Evolutionary conservation across 2,113 vertebrate species (phyloP).

Genomic region (Cyprinodon brontotheroides): DNA sequence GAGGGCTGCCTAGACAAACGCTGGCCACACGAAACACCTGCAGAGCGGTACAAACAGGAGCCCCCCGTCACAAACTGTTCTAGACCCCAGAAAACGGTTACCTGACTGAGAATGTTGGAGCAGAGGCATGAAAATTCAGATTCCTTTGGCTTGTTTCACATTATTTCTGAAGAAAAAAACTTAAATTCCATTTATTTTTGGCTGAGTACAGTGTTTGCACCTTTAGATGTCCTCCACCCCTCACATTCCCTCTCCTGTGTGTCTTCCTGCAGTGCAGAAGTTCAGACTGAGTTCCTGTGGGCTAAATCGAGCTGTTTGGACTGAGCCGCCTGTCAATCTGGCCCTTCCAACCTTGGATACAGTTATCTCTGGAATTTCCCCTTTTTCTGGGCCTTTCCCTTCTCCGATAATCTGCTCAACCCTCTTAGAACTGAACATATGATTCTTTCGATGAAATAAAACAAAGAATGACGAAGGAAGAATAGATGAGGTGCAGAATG

Average conservation of each 20-base stretch:
- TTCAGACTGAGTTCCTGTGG: slow-evolving; percentile 63
- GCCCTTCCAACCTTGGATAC: slow-evolving; percentile 54
- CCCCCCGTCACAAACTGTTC: not conserved
- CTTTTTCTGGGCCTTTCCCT: slow-evolving; percentile 40
- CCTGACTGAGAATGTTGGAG: too few species aligned
- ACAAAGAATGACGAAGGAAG: slow-evolving; percentile 26
- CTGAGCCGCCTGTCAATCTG: slow-evolving; percentile 56
- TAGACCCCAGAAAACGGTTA: not conserved
- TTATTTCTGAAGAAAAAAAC: too few species aligned
- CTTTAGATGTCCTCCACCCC: slow-evolving; percentile 2
- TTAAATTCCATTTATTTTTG: not conserved
- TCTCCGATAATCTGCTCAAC: slow-evolving; percentile 24
- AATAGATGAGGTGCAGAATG: slow-evolving; percentile 8
- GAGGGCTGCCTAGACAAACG: slow-evolving; percentile 94
- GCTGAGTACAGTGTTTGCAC: not conserved
- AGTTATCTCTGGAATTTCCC: slow-evolving; percentile 77
- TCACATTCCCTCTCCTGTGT: slow-evolving; percentile 5
- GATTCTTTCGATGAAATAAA: slow-evolving; percentile 34
- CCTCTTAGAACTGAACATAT: slow-evolving; percentile 12
- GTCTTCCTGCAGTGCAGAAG: slow-evolving; percentile 41
- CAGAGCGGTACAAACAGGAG: slow-evolving; percentile 2
- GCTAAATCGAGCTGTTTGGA: slow-evolving; percentile 59
- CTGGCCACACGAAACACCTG: slow-evolving; percentile 94
- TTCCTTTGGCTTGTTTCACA: not conserved
- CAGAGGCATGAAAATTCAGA: too few species aligned